Evolutionary conservation across 2,888 invertebrate genomes (phyloP), one percentile per base, ranked within the genome.

Genomic region (Zygogramma bicolorata): DNA sequence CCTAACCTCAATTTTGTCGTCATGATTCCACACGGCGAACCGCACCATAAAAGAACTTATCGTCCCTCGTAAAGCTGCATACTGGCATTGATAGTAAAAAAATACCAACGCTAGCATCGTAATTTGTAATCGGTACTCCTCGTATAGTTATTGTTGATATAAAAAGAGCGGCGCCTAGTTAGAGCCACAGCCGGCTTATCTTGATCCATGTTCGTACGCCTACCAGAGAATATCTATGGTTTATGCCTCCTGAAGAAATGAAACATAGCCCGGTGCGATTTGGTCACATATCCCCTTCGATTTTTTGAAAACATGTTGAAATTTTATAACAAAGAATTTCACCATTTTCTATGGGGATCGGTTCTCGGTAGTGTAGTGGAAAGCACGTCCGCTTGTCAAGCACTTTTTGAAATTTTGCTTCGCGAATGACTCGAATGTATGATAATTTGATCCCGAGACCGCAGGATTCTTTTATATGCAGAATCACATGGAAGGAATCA

Each of bases 161-260:
- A 66, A 69, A 66, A 69, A 66, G 61, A 29, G 65, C 72, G 77
- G 79, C 77, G 80, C 78, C 78, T 75, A 68, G 71, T 62, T 75
- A 76, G 74, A 71, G 77, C 76, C 78, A 75, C 74, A 77, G 73
- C 77, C 75, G 67, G 25, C 78, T 79, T 79, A 80, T 80, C 80
- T 76, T 71, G 80, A 80, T 79, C 75, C 78, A 78, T 79, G 79
- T 75, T 76, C 73, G 71, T 75, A 78, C 78, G 76, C 76, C 76
- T 73, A 78, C 76, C 72, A 68, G n/a, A 69, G 73, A 76, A 75
- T 72, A 69, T 61, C 70, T 71, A 22, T 57, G 22, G 46, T 61
- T 61, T 61, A 63, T 46, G 59, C 53, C 65, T 65, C 60, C 65
- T 70, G 53, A 53, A 65, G 65, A 40, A 53, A 53, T 22, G 53